A percentile compares a stretch with the other conserved stretches of the same genome.
These are phyloP conservation scores for Aphelenchoides bicaudatus DNA, from an alignment of 2,888 invertebrate genomes.

Conservation along the genomic window DNA sequence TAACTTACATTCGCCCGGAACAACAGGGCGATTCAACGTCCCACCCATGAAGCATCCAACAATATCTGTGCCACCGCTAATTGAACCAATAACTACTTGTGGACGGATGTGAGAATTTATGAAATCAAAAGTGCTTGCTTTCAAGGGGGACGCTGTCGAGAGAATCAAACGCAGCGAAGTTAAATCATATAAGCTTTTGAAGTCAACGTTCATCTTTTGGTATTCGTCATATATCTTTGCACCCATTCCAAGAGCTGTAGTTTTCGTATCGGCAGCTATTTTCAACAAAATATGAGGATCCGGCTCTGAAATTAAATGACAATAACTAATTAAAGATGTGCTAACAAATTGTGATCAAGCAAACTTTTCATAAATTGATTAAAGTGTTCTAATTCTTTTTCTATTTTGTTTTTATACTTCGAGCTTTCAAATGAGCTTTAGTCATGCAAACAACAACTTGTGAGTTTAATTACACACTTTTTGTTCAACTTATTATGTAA, in stretches of 20 bases:
- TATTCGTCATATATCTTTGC: conserved; percentile 66
- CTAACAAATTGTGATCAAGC: too few species aligned
- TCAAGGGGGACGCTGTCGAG: conserved; percentile 62
- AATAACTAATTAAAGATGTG: too few species aligned
- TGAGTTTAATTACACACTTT: too few species aligned
- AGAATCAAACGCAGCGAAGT: conserved; percentile 64
- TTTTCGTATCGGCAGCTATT: conserved; percentile 52
- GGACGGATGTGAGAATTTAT: conserved; percentile 65
- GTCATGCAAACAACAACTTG: too few species aligned
- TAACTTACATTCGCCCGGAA: too few species aligned
- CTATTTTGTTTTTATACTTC: too few species aligned
- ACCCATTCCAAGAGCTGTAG: conserved; percentile 66
- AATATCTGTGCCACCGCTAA: conserved; percentile 67
- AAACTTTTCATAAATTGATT: too few species aligned
- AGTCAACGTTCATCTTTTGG: conserved; percentile 61
- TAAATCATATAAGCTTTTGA: conserved; percentile 50
- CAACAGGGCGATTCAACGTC: conserved; percentile 65
- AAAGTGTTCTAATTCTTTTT: too few species aligned
- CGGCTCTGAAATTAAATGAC: too few species aligned
- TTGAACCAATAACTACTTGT: conserved; percentile 49
- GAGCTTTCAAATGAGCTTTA: too few species aligned
- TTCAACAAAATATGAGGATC: conserved; percentile 64
- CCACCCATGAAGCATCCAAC: conserved; percentile 67
- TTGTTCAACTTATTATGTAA: too few species aligned
- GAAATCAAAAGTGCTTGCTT: conserved; percentile 65